Base-by-base conservation (phyloP, 2,888 invertebrate genomes). In the Dyspetes luteomarginatus region DNA sequence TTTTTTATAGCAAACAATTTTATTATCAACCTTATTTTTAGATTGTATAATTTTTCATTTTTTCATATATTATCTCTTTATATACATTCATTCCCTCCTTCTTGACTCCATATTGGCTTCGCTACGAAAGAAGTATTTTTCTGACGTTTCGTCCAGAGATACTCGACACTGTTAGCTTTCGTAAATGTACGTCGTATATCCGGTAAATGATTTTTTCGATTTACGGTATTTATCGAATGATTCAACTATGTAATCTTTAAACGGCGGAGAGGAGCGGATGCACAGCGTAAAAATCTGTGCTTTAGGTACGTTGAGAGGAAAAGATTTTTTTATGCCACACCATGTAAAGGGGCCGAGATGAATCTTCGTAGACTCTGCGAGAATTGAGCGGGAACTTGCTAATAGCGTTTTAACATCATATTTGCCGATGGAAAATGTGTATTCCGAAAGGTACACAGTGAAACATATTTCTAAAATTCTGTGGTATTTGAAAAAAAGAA, bases 391-490 rank as follows among this genome's bases (percentile, higher is more conserved):
- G 15, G 41, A 41, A 62, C 43, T 52, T 45, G 69, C 62, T 56
- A 64, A 77, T 48, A 36, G 45, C 48, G 48, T 56, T 77, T 71
- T 64, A 58, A 48, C 2, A n/a, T 48, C n/a, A 69, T 58, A 24
- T 45, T 64, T 62, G 22, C 41, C 69, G 30, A 65, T 48, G 69
- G 17, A 71, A 69, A 77, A 69, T 4, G 15, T 17, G 36, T 28
- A n/a, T 36, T 56, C 36, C 56, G 26, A 24, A 50, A 56, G 28
- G 15, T 48, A 9, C 30, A 52, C 9, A 12, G 3, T 4, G 12
- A 12, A 12, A 12, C n/a, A n/a, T n/a, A n/a, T n/a, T n/a, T n/a
- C n/a, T n/a, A 36, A 36, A 36, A 36, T 12, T 9, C 9, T 36
- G 12, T 9, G 4, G n/a, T n/a, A 36, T 12, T 36, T 2, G 9